Conservation (phyloP, 2,797 vertebrate genomes). For the Aselliscus stoliczkanus region DNA sequence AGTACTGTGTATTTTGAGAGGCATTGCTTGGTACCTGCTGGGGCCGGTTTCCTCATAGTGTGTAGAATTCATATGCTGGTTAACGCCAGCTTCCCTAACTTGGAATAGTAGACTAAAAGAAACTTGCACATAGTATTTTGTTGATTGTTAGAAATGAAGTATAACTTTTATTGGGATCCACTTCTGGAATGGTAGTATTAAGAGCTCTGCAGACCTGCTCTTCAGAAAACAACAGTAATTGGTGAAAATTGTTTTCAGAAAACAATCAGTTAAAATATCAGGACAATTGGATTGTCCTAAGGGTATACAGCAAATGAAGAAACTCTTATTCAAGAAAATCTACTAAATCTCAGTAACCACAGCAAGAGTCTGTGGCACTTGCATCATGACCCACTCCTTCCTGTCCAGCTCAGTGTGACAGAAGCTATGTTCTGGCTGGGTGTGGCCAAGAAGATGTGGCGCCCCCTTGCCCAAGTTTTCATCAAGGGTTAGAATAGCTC, state of each 20-base stretch:
- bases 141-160: not conserved
- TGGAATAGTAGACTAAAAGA: not conserved
- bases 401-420: not conserved
- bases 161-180: not conserved
- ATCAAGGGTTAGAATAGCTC: not conserved
- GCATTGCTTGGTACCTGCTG: not conserved
- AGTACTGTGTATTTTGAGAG: not conserved
- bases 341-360: not conserved
- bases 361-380: not conserved
- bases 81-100: not conserved
- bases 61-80: not conserved
- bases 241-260: conserved; percentile 27
- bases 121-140: not conserved
- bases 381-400: not conserved
- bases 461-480: not conserved
- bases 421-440: not conserved
- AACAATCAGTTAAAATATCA: not conserved
- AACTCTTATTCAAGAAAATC: not conserved
- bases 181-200: not conserved
- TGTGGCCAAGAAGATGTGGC: not conserved
- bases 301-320: not conserved
- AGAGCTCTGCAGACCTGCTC: not conserved
- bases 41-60: not conserved
- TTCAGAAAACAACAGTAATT: not conserved
- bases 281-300: not conserved